A percentile compares a stretch with the other conserved stretches of the same genome.
Conservation (phyloP, 2,888 invertebrate genomes). For the Ophion costatus region DNA sequence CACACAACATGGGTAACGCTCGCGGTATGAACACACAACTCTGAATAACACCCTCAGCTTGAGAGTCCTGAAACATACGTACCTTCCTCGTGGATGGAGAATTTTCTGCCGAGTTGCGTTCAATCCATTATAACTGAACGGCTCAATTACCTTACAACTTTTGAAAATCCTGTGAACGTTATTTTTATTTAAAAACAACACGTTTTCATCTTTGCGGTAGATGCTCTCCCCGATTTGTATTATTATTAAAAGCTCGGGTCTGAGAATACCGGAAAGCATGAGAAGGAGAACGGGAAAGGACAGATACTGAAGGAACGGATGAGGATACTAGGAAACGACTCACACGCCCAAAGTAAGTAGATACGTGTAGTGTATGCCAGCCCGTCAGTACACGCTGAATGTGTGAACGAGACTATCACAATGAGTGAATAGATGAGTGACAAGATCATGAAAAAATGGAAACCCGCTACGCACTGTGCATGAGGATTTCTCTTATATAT, state of each 20-base stretch:
- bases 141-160: no score
- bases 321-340: background rate
- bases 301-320: background rate
- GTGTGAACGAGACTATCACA: conserved; percentile 12
- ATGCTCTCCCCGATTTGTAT: no score
- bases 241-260: conserved; percentile 13
- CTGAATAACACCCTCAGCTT: conserved; percentile 28
- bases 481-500: background rate
- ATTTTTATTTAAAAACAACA: no score
- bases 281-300: conserved; percentile 24
- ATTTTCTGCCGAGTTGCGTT: background rate
- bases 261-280: background rate
- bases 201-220: no score
- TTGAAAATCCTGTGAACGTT: no score
- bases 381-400: background rate
- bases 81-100: background rate
- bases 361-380: conserved; percentile 21
- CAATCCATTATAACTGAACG: no score
- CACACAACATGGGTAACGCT: conserved; percentile 17
- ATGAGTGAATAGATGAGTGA: background rate
- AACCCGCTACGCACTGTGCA: conserved; percentile 1
- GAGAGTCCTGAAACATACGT: conserved; percentile 15
- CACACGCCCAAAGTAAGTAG: conserved; percentile 20
- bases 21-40: conserved; percentile 25
- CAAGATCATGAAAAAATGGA: conserved; percentile 33